Evolutionary conservation across 1,140 invertebrate genomes (phyloP), one percentile per base, ranked within the genome.

Genomic region (Drosophila bocqueti): DNA sequence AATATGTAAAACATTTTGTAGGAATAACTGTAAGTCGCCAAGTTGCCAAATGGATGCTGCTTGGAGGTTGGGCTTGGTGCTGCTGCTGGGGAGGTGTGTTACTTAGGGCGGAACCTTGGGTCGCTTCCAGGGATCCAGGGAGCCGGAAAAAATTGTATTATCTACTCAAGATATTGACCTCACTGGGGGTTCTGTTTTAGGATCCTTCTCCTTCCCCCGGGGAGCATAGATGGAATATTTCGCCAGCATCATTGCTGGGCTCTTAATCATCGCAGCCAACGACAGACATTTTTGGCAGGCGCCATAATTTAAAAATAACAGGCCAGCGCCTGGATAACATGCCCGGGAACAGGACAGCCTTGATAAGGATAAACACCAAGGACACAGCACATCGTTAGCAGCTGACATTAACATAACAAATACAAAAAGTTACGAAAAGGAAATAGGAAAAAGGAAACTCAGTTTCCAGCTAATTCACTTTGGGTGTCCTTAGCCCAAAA

Each of bases 1-100:
- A 85, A 81, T 85, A 85, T 84, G 82, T 81, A 85, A 85, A 84
- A 59, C 78, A 84, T 84, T 85, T 40, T 67, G 63, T 61, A 47
- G 52, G 47, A 77, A 77, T 77, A 60, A 52, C 66, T 84, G 79
- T 50, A 67, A 84, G 64, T 83, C 81, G 81, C 81, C 64, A 63
- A 55, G 65, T 68, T 61, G 63, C 45, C 80, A 65, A 71, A 67
- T 36, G 66, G 46, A 47, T 57, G 54, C 54, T 57, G 54, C 38
- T n/a, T 2, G 13, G n/a, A n/a, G 46, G 38, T 29, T 52, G 29
- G n/a, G 18, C 13, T 16, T 49, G 46, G 13, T 4, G n/a, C 15
- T 31, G 24, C 24, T n/a, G 26, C 26, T 4, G 18, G 10, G 29
- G 49, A 21, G 18, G 16, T 40, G 54, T 57, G 54, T 57, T 57